Percentiles rank a stretch among this genome's conserved stretches.
These are phyloP conservation scores for Dufourea novaeangliae DNA, from an alignment of 1,140 invertebrate genomes.

Conservation along the genomic window DNA sequence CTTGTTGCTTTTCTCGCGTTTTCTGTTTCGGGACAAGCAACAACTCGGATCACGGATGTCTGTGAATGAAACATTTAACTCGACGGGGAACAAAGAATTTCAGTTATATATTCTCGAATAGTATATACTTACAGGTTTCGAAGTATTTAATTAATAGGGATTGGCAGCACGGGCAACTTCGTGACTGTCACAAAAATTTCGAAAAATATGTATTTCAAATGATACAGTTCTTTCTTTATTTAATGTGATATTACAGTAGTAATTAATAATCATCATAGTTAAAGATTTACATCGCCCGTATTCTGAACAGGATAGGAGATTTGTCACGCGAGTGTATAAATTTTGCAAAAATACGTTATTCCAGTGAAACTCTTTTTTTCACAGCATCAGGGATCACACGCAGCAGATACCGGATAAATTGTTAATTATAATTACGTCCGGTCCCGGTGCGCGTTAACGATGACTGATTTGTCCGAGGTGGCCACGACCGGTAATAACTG, in stretches of 20 bases:
- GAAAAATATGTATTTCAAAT: no score
- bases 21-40: not conserved
- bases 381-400: slow-evolving; percentile 10
- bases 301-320: no score
- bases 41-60: not conserved
- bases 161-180: no score
- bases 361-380: slow-evolving; percentile 36
- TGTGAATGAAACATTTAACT: not conserved
- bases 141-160: no score
- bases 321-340: no score
- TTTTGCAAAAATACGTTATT: not conserved
- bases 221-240: no score
- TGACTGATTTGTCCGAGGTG: slow-evolving; percentile 66
- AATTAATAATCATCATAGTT: no score
- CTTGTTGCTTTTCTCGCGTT: not conserved
- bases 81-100: not conserved
- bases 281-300: no score
- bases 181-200: no score
- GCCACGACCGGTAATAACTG: slow-evolving; percentile 47
- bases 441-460: slow-evolving; percentile 64
- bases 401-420: slow-evolving; percentile 58
- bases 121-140: no score
- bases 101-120: no score
- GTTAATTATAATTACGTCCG: slow-evolving; percentile 70
- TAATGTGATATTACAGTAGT: no score